phyloP scores from a whole-genome alignment of 2,797 vertebrate species.

The Rallus crepitans region DNA sequence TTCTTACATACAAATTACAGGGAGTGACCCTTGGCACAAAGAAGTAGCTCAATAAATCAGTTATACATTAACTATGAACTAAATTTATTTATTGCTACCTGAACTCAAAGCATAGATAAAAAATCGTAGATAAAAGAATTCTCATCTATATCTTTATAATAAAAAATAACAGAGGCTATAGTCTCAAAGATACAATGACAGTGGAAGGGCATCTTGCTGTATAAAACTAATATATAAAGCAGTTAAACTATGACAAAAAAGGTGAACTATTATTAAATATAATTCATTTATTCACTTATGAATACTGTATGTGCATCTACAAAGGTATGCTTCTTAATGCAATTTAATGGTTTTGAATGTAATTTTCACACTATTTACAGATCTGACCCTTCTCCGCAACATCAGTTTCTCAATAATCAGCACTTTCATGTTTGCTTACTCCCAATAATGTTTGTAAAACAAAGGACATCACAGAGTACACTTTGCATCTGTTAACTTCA shows the following conservation, averaged over 20 bases:
- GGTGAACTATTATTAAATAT: constrained; percentile 66
- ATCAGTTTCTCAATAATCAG: constrained; percentile 53
- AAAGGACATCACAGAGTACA: constrained; percentile 30
- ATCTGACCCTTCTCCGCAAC: constrained; percentile 43
- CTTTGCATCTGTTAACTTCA: constrained; percentile 12
- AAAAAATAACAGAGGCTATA: background rate
- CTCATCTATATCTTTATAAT: background rate
- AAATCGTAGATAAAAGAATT: background rate
- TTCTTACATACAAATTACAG: constrained; percentile 26
- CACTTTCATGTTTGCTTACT: constrained; percentile 52
- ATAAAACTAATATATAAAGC: constrained; percentile 20
- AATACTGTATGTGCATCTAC: constrained; percentile 65
- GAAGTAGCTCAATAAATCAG: constrained; percentile 38
- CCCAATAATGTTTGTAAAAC: constrained; percentile 49
- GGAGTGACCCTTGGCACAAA: constrained; percentile 9
- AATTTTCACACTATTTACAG: constrained; percentile 62
- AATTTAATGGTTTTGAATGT: constrained; percentile 52
- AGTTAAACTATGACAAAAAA: constrained; percentile 64
- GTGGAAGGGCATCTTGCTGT: constrained; percentile 27
- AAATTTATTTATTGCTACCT: constrained; percentile 58
- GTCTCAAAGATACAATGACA: constrained; percentile 18
- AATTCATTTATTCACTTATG: constrained; percentile 75
- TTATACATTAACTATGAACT: constrained; percentile 28
- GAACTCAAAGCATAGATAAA: background rate
- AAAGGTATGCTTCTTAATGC: constrained; percentile 59